phyloP scores from a whole-genome alignment of 2,888 invertebrate genomes.

The Ariolimax columbianus region DNA sequence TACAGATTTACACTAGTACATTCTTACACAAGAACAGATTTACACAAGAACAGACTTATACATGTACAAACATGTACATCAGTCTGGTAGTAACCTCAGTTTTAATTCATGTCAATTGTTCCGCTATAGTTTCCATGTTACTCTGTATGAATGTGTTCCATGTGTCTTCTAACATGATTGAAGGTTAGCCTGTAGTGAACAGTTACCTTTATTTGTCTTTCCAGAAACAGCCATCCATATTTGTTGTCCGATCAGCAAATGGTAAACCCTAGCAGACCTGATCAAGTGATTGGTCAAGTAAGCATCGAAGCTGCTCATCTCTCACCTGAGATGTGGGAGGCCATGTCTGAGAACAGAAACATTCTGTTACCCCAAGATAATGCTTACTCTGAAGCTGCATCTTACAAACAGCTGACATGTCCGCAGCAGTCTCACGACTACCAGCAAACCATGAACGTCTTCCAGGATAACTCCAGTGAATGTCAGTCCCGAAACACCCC shows the following conservation, averaged over 20 bases:
- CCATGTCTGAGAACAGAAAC: too few species aligned
- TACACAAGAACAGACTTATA: too few species aligned
- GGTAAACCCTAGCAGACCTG: background rate
- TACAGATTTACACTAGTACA: too few species aligned
- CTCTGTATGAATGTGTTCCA: too few species aligned
- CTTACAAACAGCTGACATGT: background rate
- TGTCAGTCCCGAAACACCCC: background rate
- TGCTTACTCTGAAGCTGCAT: background rate
- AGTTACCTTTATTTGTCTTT: background rate
- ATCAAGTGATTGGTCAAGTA: too few species aligned
- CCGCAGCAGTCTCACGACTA: background rate
- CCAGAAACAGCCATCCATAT: constrained; percentile 5
- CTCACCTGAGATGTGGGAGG: background rate
- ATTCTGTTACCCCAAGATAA: background rate
- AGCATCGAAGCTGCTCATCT: background rate
- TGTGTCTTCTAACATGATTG: too few species aligned
- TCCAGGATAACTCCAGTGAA: background rate
- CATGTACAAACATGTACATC: too few species aligned
- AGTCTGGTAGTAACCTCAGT: too few species aligned
- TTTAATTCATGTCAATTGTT: too few species aligned
- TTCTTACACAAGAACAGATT: too few species aligned
- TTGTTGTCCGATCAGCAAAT: background rate
- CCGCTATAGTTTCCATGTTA: too few species aligned
- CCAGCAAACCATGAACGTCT: background rate
- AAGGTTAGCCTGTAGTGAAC: too few species aligned